Evolutionary conservation across 2,113 vertebrate genomes (phyloP), one percentile per base, ranked within the genome.

Genomic region (Physeter macrocephalus): DNA sequence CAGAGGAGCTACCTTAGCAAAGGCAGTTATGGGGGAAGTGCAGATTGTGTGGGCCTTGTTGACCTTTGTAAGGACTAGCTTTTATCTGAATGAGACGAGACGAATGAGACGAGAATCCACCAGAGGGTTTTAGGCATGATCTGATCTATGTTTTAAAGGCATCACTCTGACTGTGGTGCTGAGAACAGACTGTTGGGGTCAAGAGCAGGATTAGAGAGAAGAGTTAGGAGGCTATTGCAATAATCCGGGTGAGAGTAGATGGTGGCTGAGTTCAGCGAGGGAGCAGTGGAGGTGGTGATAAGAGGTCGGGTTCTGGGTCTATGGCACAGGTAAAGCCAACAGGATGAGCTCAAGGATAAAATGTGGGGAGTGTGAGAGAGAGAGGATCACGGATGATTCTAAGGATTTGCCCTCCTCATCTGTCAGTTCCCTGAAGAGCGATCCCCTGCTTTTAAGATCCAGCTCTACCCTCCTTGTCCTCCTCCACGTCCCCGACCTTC

Each of bases 21-120:
- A 87, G 29, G 27, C 12, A 52, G 61, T 31, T 18, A 46, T 0
- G 3, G 6, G 8, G 36, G 20, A 25, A 14, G 52, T 15, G 3
- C 6, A 25, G 75, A 71, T 29, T n/a, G 54, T 4, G 1, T 9
- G 17, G 54, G 59, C 54, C 49, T 72, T 10, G 15, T 15, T 9
- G 46, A 62, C 89, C 88, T 93, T 39, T 41, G 39, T 27, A 29
- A 91, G 61, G 41, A 94, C 59, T 49, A 25, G 90, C 88, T 94
- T 95, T 95, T 66, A 69, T 95, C 71, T 72, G 86, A 90, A 66
- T n/a, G 72, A 97, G 72, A 77, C 46, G 46, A 43, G 41, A 93
- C 14, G 83, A 93, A 66, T 31, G 72, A 96, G 72, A 77, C n/a
- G 41, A 46, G 49, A 93, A 85, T 74, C 82, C 77, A 59, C 78